Evolutionary conservation across 2,113 vertebrate genomes (phyloP).

Genomic region (Mormoops blainvillei): DNA sequence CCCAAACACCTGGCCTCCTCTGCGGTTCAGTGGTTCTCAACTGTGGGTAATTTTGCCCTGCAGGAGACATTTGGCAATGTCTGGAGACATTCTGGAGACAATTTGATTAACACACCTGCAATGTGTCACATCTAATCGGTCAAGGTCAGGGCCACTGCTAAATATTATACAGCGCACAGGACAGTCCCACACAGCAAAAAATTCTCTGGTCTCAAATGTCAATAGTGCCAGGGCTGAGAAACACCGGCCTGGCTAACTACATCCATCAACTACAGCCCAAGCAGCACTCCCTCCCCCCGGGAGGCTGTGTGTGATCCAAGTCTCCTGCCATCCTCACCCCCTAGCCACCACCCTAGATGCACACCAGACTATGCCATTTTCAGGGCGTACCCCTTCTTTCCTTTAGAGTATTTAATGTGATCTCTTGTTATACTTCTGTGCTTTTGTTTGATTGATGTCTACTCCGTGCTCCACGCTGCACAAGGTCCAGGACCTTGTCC

Average conservation of each 20-base stretch:
- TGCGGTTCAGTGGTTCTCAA: neutral
- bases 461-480: neutral
- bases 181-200: neutral
- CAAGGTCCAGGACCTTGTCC: neutral
- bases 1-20: neutral
- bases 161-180: neutral
- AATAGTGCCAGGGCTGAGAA: neutral
- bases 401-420: neutral
- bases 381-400: neutral
- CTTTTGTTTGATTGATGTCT: neutral
- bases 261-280: neutral
- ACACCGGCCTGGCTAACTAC: neutral
- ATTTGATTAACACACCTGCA: neutral
- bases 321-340: neutral
- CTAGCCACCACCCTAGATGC: neutral
- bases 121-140: neutral
- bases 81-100: neutral
- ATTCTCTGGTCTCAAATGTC: neutral
- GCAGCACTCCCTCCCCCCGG: accelerated
- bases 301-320: neutral
- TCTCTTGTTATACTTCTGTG: neutral
- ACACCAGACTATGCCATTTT: neutral
- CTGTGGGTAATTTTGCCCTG: neutral
- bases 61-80: neutral
- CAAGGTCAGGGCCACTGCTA: neutral